Conservation (phyloP, 2,888 invertebrate genomes). For the Parnassius orleans region DNA sequence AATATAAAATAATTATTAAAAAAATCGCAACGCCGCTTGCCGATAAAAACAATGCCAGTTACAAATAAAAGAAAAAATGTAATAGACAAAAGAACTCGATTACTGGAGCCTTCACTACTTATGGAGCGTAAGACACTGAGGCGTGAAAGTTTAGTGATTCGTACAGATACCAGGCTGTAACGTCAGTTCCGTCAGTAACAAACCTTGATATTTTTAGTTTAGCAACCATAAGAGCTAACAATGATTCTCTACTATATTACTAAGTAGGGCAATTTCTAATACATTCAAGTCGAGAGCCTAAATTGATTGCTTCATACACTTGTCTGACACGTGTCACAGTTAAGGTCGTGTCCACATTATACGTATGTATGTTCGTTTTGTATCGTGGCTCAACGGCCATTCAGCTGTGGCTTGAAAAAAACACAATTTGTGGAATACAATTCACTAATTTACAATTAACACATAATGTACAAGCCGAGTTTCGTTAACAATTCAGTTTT, state of each 20-base stretch:
- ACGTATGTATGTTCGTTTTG: background rate
- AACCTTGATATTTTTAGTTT: conserved; percentile 32
- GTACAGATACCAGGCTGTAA: conserved; percentile 5
- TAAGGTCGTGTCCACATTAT: background rate
- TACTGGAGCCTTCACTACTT: background rate
- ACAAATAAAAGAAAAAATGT: background rate
- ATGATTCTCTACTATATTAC: conserved; percentile 43
- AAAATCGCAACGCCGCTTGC: background rate
- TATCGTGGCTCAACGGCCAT: background rate
- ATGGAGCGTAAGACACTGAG: conserved; percentile 11
- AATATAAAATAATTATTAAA: too few relatives aligned
- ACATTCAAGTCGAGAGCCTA: conserved; percentile 45
- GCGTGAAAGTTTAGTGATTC: conserved; percentile 11
- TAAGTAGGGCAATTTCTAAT: conserved; percentile 64
- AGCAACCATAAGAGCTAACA: conserved; percentile 41
- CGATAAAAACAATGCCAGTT: background rate
- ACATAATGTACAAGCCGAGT: too few relatives aligned
- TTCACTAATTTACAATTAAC: too few relatives aligned
- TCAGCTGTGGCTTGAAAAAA: too few relatives aligned
- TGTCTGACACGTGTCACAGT: conserved; percentile 11
- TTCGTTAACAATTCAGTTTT: too few relatives aligned
- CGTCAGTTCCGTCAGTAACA: conserved; percentile 4
- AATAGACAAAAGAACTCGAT: conserved; percentile 5
- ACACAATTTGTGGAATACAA: too few relatives aligned
- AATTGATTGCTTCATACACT: conserved; percentile 30